These are phyloP conservation scores for Atractosteus spatula DNA, from an alignment of 2,113 vertebrate species.

Conservation along the genomic window DNA sequence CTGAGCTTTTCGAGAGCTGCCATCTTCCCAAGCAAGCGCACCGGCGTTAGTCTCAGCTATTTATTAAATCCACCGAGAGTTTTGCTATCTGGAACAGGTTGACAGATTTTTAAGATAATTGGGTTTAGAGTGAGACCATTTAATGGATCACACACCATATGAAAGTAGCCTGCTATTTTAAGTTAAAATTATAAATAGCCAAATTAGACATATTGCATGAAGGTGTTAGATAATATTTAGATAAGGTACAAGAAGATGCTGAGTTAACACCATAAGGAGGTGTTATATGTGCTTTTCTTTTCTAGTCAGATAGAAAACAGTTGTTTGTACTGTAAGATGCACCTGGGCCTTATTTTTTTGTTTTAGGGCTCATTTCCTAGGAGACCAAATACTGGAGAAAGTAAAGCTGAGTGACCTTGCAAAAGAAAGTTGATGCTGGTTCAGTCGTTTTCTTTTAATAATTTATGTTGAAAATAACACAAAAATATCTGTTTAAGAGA, in stretches of 20 bases:
- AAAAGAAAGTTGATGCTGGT: too few species aligned
- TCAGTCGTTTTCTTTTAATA: too few species aligned
- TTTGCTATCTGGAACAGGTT: background rate
- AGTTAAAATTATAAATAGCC: background rate
- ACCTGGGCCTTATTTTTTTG: too few species aligned
- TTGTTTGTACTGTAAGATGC: background rate
- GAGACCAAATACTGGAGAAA: too few species aligned
- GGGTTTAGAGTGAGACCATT: background rate
- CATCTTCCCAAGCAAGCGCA: background rate
- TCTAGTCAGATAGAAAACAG: background rate
- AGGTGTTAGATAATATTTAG: background rate
- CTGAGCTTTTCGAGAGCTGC: background rate
- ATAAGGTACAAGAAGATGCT: background rate
- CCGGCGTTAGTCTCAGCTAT: background rate
- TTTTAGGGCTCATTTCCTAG: too few species aligned
- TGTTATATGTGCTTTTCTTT: background rate
- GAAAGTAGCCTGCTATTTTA: background rate
- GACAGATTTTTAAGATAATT: conserved; percentile 6
- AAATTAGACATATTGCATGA: background rate
- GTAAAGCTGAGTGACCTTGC: too few species aligned
- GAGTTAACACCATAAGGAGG: background rate
- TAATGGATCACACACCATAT: background rate
- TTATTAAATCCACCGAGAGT: conserved; percentile 6
- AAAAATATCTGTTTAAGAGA: too few species aligned
- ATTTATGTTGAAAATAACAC: too few species aligned